Base-by-base conservation (phyloP, 2,113 vertebrate genomes). In the Dipodomys stephensi region DNA sequence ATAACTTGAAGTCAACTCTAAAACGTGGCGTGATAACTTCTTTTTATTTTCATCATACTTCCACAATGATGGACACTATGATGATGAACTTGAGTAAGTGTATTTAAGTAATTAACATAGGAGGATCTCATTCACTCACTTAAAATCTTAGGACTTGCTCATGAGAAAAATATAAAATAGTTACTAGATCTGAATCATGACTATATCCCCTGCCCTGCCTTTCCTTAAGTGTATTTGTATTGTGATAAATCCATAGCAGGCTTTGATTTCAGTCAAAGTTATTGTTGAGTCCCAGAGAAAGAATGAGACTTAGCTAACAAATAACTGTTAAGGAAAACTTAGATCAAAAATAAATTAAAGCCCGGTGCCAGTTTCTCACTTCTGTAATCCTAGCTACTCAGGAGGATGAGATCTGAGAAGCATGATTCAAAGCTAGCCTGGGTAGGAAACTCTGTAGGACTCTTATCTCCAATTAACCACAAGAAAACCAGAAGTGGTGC, bases 101-200 rank as follows among this genome's bases (percentile, higher is more conserved):
- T 74, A 49, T 68, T 57, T 57, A 57, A 57, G 53, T 57, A 65
- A 83, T 46, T 83, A 53, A 57, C 89, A 19, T 0, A n/a, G 25
- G 27, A 84, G 73, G 79, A 69, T 2, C 53, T 28, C 92, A 25
- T 57, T 77, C 20, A 22, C 30, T 76, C 44, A 71, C 74, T 78
- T 46, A 64, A 83, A 32, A 78, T 88, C 57, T 86, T 89, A 77
- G 77, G 46, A 71, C 60, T 95, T 83, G 0, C 32, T 88, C 62
- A 72, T 68, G 28, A 64, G 62, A 90, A 85, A 62, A 79, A 8
- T 30, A 62, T 16, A 89, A 72, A 94, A 71, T 25, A 3, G 46
- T 53, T 82, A 80, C 25, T 30, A 32, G 39, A 60, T 78, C 19
- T 28, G 19, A 35, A 4, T 83, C 67, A 90, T 94, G 53, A 84